A percentile compares a stretch with the other conserved stretches of the same genome.
These are phyloP conservation scores for Etia nguti DNA, from an alignment of 2,113 vertebrate genomes.

Conservation along the genomic window DNA sequence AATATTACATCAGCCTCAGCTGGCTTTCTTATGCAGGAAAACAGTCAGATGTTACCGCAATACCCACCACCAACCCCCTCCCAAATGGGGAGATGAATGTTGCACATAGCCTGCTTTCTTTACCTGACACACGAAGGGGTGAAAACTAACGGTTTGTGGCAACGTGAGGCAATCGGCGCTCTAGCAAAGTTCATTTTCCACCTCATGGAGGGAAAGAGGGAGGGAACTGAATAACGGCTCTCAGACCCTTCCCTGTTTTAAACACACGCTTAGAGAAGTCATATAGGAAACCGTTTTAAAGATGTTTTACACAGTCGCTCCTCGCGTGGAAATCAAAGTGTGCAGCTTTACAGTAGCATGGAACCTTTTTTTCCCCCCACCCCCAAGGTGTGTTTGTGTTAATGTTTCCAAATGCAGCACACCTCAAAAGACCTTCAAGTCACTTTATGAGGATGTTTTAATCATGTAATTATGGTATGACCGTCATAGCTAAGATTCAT, in stretches of 20 bases:
- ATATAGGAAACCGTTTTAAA: neutral
- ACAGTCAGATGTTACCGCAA: constrained; percentile 20
- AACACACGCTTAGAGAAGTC: neutral
- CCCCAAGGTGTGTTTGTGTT: neutral
- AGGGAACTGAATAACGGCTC: neutral
- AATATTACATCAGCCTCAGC: constrained; percentile 43
- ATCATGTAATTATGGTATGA: constrained; percentile 28
- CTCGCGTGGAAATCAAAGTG: neutral
- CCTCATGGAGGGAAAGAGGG: neutral
- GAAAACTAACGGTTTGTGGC: constrained; percentile 32
- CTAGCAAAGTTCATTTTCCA: neutral
- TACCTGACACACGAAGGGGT: neutral
- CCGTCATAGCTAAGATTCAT: constrained; percentile 27
- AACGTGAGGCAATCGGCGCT: neutral
- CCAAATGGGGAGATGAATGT: constrained; percentile 25
- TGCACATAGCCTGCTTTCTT: constrained; percentile 37
- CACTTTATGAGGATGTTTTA: constrained; percentile 11
- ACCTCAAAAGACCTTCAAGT: constrained; percentile 1
- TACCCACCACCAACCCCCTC: neutral
- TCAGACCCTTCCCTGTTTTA: neutral
- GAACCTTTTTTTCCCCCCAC: neutral
- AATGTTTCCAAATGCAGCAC: neutral
- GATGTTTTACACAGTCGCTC: neutral
- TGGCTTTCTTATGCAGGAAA: constrained; percentile 48
- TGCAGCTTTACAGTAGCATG: constrained; percentile 40